These are phyloP conservation scores for Centropyge bicolor DNA, from an alignment of 2,797 vertebrate species.

Conservation along the genomic window DNA sequence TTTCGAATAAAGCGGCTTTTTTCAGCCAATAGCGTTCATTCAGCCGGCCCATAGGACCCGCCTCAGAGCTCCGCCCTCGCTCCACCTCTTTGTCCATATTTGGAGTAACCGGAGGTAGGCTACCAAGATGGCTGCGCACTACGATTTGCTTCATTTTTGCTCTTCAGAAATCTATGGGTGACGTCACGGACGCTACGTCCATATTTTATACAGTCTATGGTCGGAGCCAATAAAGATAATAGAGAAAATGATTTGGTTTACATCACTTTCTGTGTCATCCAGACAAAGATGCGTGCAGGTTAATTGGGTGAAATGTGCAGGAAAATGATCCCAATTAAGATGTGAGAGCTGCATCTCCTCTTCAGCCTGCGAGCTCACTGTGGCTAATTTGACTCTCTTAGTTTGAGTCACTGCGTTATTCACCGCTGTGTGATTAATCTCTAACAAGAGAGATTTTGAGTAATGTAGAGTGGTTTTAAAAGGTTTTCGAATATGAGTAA, in stretches of 20 bases:
- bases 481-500: neutral
- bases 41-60: too few species aligned
- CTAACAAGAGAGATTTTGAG: slow-evolving; percentile 3
- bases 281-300: neutral
- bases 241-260: too few species aligned
- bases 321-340: slow-evolving; percentile 25
- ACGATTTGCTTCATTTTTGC: too few species aligned
- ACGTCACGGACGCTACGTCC: too few species aligned
- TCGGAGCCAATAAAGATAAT: neutral
- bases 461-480: slow-evolving; percentile 2
- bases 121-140: too few species aligned
- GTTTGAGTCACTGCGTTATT: slow-evolving; percentile 41
- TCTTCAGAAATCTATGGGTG: too few species aligned
- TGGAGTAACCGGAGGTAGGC: too few species aligned
- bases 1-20: too few species aligned
- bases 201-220: too few species aligned
- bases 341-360: neutral
- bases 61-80: too few species aligned
- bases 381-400: slow-evolving; percentile 27
- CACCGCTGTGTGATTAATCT: slow-evolving; percentile 29
- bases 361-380: slow-evolving; percentile 16
- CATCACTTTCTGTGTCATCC: neutral
- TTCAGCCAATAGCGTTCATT: too few species aligned
- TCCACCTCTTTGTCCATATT: too few species aligned
- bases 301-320: slow-evolving; percentile 9